Evolutionary conservation across 2,888 invertebrate genomes (phyloP), one percentile per base, ranked within the genome.

Genomic region (Lissocephala sabroskyi): DNA sequence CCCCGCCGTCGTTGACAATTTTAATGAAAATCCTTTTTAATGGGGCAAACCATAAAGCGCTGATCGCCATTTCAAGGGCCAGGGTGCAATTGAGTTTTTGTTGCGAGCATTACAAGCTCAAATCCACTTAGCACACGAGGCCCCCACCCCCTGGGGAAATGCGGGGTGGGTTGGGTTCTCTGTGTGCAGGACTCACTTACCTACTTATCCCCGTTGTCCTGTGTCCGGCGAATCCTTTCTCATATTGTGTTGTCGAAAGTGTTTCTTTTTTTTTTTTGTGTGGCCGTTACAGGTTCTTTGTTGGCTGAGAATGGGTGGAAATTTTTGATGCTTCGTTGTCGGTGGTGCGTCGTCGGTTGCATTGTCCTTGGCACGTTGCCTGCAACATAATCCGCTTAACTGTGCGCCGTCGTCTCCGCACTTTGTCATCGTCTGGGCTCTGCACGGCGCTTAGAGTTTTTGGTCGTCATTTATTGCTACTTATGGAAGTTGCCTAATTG

Each of bases 101-200:
- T 43, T 49, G 49, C 70, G 51, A 41, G 62, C 65, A 76, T 68
- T 68, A 68, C 68, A 64, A 67, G 68, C 67, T 52, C 43, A 57
- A 74, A 67, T 67, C 64, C 76, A 68, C 77, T 68, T 68, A 77
- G 44, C 68, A 67, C 68, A 73, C 64, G 76, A 68, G 53, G 65
- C 65, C 26, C 50, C 18, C 35, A 33, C 7, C 17, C 16, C 7
- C 3, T 13, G 33, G 14, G 35, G 35, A 9, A 13, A 35, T 28
- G 29, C 9, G 16, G 26, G 28, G 28, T 26, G 13, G 26, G 4
- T 26, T 40, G 5, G 2, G 2, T 6, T 35, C 14, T 35, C 13
- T 35, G 1, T 35, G 7, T 35, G 7, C 13, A 1, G 10, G 3
- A 35, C 5, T 14, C 14, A 3, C 7, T 35, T 7, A 10, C 3